Conservation (phyloP, 2,113 vertebrate genomes). For the Ochotona curzoniae region DNA sequence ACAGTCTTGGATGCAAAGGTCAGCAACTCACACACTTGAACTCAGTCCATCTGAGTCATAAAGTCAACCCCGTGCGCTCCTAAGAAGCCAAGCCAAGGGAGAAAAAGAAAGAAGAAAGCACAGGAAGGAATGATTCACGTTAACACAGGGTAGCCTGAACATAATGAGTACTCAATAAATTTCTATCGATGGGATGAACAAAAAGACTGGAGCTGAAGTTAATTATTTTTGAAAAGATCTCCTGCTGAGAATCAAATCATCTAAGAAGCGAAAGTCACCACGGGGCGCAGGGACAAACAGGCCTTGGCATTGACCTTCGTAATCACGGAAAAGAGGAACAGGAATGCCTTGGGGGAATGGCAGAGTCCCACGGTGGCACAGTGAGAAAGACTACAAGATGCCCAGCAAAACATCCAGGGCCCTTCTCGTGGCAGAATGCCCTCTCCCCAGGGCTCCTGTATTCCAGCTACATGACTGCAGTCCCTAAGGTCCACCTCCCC, state of each 20-base stretch:
- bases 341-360: not conserved
- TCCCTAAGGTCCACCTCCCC: not conserved
- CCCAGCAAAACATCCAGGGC: not conserved
- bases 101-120: not conserved
- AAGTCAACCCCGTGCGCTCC: not conserved
- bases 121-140: not conserved
- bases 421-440: not conserved
- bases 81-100: not conserved
- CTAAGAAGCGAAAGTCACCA: constrained; percentile 40
- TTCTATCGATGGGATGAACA: constrained; percentile 21
- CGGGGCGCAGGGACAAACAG: constrained; percentile 5
- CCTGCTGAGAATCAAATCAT: constrained; percentile 16
- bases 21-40: not conserved
- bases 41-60: not conserved
- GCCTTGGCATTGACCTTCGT: not conserved
- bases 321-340: not conserved
- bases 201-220: constrained; percentile 4
- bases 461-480: not conserved
- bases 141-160: not conserved
- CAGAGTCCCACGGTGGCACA: not conserved
- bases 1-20: not conserved
- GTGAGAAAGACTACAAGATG: not conserved
- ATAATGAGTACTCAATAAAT: not conserved
- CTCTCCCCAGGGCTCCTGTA: not conserved
- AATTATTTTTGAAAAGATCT: constrained; percentile 18